Percentiles rank a stretch among this genome's conserved stretches.
Conservation (phyloP, 2,113 vertebrate species). For the Mesoclemmys tuberculata region DNA sequence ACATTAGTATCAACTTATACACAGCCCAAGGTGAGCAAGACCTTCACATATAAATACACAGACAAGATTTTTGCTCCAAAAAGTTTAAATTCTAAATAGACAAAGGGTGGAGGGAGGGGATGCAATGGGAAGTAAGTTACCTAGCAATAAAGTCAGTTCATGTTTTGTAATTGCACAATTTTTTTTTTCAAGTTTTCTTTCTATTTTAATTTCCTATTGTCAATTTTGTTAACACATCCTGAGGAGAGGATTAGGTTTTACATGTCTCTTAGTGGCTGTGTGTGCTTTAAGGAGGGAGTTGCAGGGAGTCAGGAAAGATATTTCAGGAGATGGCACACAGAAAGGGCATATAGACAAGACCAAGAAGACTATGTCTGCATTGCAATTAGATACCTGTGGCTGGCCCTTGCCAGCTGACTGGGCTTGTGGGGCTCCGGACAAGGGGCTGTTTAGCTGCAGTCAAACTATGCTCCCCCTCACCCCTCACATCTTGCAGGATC, state of each 20-base stretch:
- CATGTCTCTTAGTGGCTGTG: neutral
- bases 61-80: neutral
- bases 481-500: neutral
- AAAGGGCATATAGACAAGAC: neutral
- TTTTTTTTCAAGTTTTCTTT: neutral
- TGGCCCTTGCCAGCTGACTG: neutral
- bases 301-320: neutral
- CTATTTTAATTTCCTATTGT: neutral
- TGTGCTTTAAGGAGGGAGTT: neutral
- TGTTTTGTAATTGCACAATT: neutral
- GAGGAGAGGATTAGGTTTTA: neutral
- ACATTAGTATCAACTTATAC: neutral
- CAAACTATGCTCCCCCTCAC: neutral
- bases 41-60: neutral
- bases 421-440: neutral
- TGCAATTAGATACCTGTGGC: neutral
- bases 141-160: neutral
- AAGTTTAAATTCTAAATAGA: neutral
- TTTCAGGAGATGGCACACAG: neutral
- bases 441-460: neutral
- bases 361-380: neutral
- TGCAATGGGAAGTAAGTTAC: neutral
- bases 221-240: neutral
- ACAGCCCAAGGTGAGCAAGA: neutral
- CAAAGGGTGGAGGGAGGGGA: neutral